Evolutionary conservation across 30 jellyfish, hydroid and myxozoan genomes (phyloP).

Genomic region (Pelagia noctiluca): DNA sequence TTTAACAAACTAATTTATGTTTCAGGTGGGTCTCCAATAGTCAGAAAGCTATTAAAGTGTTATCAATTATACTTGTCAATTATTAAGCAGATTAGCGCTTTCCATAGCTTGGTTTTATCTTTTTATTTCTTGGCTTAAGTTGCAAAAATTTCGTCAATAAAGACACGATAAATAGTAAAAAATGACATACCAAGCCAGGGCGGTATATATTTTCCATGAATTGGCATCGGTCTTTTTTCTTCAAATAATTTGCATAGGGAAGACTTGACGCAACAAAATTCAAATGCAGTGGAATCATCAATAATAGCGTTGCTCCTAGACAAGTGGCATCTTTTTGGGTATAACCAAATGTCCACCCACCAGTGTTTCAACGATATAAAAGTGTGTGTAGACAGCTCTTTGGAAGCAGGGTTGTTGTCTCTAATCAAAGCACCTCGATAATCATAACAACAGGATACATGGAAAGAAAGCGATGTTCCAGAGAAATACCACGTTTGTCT

Average conservation of each 20-base stretch:
- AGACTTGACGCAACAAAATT: conserved; percentile 15
- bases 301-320: conserved; percentile 18
- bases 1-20: background rate
- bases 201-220: conserved; percentile 16
- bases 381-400: conserved; percentile 3
- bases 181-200: conserved; percentile 40
- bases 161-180: too few relatives aligned
- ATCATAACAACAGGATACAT: conserved; percentile 37
- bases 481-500: conserved; percentile 27
- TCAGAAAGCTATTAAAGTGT: background rate
- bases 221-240: conserved; percentile 47
- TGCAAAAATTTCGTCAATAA: too few relatives aligned
- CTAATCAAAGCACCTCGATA: conserved; percentile 8
- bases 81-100: background rate
- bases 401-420: conserved; percentile 24
- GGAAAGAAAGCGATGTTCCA: conserved; percentile 29
- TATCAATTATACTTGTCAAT: background rate
- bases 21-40: background rate
- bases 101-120: background rate
- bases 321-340: too few relatives aligned
- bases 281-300: conserved; percentile 33
- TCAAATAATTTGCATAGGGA: conserved; percentile 20
- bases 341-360: too few relatives aligned
- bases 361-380: background rate
- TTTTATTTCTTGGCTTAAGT: background rate